Base-by-base conservation (phyloP, 2,888 invertebrate genomes). In the Pristionchus arcanus region DNA sequence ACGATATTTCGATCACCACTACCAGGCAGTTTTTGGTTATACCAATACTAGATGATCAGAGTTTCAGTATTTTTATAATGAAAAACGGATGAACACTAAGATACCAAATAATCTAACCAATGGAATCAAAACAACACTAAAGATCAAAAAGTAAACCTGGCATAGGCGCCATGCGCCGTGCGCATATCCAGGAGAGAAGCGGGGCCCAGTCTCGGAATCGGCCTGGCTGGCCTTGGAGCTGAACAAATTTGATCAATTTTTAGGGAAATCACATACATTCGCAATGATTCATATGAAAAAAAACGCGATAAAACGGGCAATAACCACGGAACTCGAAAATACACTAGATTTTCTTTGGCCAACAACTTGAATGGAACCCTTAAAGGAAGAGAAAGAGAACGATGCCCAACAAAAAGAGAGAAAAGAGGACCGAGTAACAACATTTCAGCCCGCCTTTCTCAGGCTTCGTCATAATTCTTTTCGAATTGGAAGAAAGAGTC, bases 131-230 rank as follows among this genome's bases (percentile, higher is more conserved):
- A 49, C 42, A 49, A 49, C 13, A 9, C 42, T 15, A 34, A 42
- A 81, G 1, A 34, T 37, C n/a, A 81, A 49, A 49, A 16, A 81
- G 16, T 15, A 15, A 42, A 87, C 87, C 87, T 87, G 87, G 63
- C 42, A 87, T 49, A 68, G 63, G 87, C 87, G 87, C 68, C 87
- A 87, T 68, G 87, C 87, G 87, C 87, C 68, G 68, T 63, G 87
- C 87, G 87, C 87, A 87, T 87, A 87, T 87, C 53, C 66, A 37
- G 87, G 68, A 68, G n/a, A 49, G 68, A 87, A 87, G 68, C 63
- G 87, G 63, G 87, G 37, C 87, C 87, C 87, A 87, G 87, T 87
- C 87, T 87, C 68, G 84, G 84, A 68, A 16, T 42, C 42, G 87
- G 87, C 66, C 87, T 49, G 42, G 63, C 63, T 66, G 87, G 66